These are phyloP conservation scores for Druon quercuslanigerum DNA, from an alignment of 1,140 invertebrate species.

Conservation along the genomic window DNA sequence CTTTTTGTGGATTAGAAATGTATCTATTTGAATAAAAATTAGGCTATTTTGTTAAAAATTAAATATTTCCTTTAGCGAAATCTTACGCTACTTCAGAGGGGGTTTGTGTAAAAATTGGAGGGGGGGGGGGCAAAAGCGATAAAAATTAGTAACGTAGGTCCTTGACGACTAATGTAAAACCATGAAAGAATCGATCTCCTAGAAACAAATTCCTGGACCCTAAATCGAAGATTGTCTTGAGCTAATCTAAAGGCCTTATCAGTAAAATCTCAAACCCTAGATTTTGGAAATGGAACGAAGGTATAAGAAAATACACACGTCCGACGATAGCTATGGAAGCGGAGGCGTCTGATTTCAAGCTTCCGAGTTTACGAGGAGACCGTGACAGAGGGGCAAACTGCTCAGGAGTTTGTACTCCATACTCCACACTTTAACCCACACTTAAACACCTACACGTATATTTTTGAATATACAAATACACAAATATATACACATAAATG, in stretches of 20 bases:
- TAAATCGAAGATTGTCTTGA: neutral
- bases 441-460: neutral
- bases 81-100: no score
- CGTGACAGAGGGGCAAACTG: conserved; percentile 57
- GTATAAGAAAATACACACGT: conserved; percentile 2
- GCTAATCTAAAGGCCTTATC: neutral
- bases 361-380: conserved; percentile 55
- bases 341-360: conserved; percentile 50
- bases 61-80: no score
- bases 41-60: no score
- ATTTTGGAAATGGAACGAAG: neutral
- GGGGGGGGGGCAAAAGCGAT: no score
- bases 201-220: neutral
- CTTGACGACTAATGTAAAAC: neutral
- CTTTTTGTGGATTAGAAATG: no score
- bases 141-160: no score
- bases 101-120: no score
- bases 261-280: neutral
- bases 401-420: conserved; percentile 11
- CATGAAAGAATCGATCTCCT: neutral
- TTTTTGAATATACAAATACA: conserved; percentile 9
- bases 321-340: conserved; percentile 26
- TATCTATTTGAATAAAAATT: no score
- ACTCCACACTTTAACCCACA: neutral
- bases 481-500: conserved; percentile 31